Evolutionary conservation across 2,113 vertebrate species (phyloP), one percentile per base, ranked within the genome.

Genomic region (Thermophis baileyi): DNA sequence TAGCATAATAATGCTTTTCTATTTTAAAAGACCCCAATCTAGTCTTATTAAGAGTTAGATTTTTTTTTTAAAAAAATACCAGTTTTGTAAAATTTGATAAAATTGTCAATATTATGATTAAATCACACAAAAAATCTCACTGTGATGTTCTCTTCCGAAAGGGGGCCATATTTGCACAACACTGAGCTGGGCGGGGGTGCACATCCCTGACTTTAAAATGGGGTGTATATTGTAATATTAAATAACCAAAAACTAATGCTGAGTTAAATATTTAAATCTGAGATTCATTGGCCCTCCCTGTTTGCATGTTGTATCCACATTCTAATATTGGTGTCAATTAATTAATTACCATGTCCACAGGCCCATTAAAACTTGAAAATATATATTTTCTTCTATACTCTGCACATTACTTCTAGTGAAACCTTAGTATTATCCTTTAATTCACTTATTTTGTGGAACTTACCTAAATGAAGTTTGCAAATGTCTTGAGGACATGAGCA

Each of bases 71-170:
- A 18, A 69, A 86, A 90, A 90, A 96, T 96, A 97, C 95, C 96
- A 97, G 95, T 97, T 97, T 97, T 97, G 96, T 97, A 97, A 97
- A 96, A 97, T 97, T 97, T 97, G 96, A 97, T 97, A 97, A 97
- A 97, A 96, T 96, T 97, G 97, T 97, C 95, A 94, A 97, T 97
- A 97, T 97, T 93, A 97, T 74, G 96, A 97, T 97, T 97, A 97
- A 97, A 97, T 97, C 96, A 97, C 96, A 96, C 91, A 96, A 96
- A 97, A 95, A 92, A 93, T 93, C 95, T 95, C 95, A 89, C 96
- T 97, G 97, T 97, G 96, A 96, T 97, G 96, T 96, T 97, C 96
- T 97, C 96, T 97, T 97, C 93, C 94, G 96, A 94, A 96, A 96
- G 96, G 95, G 96, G 96, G 92, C 95, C 93, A 46, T 87, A 91